Evolutionary conservation across 1,140 invertebrate genomes (phyloP).

Genomic region (Lordiphosa mommai): DNA sequence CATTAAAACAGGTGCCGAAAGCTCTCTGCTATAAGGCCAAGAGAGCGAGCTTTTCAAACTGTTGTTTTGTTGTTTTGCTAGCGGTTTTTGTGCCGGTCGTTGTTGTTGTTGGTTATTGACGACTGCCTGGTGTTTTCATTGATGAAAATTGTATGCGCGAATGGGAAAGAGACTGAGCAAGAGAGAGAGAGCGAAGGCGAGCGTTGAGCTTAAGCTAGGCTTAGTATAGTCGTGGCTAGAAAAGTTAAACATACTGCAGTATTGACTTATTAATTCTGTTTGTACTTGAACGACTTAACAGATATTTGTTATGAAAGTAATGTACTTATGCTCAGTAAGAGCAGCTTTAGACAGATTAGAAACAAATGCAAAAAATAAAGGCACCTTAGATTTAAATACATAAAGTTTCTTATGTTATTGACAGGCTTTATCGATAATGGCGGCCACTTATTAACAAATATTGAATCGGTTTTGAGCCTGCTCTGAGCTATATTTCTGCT

Average conservation of each 20-base stretch:
- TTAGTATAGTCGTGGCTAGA: constrained; percentile 32
- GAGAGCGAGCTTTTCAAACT: constrained; percentile 47
- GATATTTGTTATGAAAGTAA: too few species aligned
- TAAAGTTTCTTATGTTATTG: too few species aligned
- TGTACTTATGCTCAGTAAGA: too few species aligned
- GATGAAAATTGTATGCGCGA: constrained; percentile 50
- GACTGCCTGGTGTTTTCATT: constrained; percentile 50
- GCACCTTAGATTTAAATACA: too few species aligned
- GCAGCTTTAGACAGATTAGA: too few species aligned
- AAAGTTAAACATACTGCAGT: constrained; percentile 6
- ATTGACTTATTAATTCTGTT: too few species aligned
- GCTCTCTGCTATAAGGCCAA: constrained; percentile 18
- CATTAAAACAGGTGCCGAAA: constrained; percentile 58
- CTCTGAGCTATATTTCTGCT: too few species aligned
- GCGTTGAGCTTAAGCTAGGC: not conserved
- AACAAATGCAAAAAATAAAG: too few species aligned
- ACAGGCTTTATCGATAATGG: too few species aligned
- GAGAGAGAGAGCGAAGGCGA: constrained; percentile 6
- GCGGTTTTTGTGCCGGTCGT: constrained; percentile 57
- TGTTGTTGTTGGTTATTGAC: constrained; percentile 40
- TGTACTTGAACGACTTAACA: too few species aligned
- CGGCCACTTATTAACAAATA: too few species aligned
- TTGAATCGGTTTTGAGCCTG: too few species aligned
- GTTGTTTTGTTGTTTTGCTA: constrained; percentile 43
- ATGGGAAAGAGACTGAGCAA: not conserved